These are phyloP conservation scores for Chanos chanos DNA, from an alignment of 2,797 vertebrate genomes.

Conservation along the genomic window DNA sequence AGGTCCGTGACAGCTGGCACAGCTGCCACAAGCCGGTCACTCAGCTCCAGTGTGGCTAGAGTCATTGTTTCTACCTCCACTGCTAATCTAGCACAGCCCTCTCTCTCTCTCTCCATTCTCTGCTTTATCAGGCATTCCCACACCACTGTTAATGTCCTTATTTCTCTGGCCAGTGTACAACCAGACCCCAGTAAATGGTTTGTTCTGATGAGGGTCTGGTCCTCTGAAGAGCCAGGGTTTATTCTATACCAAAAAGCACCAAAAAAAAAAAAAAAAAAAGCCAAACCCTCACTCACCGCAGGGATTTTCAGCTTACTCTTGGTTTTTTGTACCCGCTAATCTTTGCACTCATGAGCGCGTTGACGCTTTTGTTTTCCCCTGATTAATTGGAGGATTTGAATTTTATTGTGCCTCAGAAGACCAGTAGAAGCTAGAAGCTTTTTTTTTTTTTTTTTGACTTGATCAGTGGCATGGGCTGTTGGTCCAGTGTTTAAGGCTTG, in stretches of 20 bases:
- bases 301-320: conserved; percentile 18
- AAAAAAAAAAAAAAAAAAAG: conserved; percentile 1
- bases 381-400: conserved; percentile 28
- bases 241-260: background rate
- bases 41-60: conserved; percentile 33
- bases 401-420: conserved; percentile 9
- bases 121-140: conserved; percentile 38
- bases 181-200: conserved; percentile 14
- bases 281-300: background rate
- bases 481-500: background rate
- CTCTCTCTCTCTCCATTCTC: conserved; percentile 1
- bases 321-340: background rate
- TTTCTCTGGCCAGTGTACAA: conserved; percentile 24
- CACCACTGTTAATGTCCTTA: conserved; percentile 28
- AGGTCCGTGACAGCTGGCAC: too few species aligned
- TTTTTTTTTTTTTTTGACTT: too few species aligned
- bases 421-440: background rate
- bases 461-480: background rate
- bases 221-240: conserved; percentile 3
- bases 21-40: conserved; percentile 23
- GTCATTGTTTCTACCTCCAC: conserved; percentile 53
- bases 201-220: conserved; percentile 11
- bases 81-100: conserved; percentile 25
- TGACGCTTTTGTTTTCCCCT: conserved; percentile 29
- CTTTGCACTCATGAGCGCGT: conserved; percentile 6